These are phyloP conservation scores for Tympanoctomys barrerae DNA, from an alignment of 2,797 vertebrate genomes.

Conservation along the genomic window DNA sequence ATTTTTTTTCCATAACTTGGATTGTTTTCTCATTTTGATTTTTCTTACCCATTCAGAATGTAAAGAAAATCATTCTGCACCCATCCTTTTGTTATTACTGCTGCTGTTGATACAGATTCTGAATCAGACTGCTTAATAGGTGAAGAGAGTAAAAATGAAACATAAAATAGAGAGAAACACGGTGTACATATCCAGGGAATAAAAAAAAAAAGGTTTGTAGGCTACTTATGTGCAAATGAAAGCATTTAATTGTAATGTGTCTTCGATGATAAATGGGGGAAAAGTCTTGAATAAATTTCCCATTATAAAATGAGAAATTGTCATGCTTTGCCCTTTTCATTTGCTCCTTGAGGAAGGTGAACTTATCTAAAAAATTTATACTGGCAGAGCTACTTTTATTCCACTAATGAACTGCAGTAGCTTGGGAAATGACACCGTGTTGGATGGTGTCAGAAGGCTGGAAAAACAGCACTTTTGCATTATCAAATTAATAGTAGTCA, in stretches of 20 bases:
- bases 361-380: constrained; percentile 79
- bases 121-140: constrained; percentile 36
- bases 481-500: constrained; percentile 72
- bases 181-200: constrained; percentile 35
- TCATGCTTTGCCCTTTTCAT: constrained; percentile 84
- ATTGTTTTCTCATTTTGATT: not conserved
- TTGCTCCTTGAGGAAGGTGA: constrained; percentile 84
- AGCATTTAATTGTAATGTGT: constrained; percentile 81
- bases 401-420: constrained; percentile 82
- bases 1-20: not conserved
- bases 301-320: constrained; percentile 86
- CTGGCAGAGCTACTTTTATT: constrained; percentile 63
- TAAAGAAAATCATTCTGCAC: constrained; percentile 1
- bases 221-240: constrained; percentile 80
- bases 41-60: not conserved
- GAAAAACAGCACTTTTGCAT: constrained; percentile 61
- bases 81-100: not conserved
- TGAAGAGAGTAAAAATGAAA: constrained; percentile 40
- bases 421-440: constrained; percentile 64
- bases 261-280: constrained; percentile 76
- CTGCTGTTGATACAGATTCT: constrained; percentile 33
- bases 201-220: constrained; percentile 17
- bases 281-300: constrained; percentile 84
- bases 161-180: constrained; percentile 47
- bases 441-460: constrained; percentile 49